These are phyloP conservation scores for Pipistrellus nathusii DNA, from an alignment of 2,797 vertebrate genomes.

Conservation along the genomic window DNA sequence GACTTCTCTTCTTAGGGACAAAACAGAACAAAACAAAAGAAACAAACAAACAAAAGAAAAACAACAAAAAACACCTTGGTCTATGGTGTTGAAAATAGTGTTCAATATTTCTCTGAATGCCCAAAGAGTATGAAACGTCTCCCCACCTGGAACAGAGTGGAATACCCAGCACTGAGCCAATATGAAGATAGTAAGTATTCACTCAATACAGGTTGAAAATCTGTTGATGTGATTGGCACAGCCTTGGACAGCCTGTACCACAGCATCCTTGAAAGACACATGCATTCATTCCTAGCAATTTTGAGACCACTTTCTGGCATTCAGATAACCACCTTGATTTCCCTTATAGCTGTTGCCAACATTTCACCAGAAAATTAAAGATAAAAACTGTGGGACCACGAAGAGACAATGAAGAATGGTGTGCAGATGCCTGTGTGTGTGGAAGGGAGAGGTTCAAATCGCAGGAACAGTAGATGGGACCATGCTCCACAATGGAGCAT, in stretches of 20 bases:
- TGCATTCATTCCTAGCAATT: background rate
- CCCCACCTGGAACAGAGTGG: background rate
- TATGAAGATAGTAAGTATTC: background rate
- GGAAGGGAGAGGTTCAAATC: background rate
- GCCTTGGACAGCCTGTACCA: background rate
- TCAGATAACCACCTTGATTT: conserved; percentile 16
- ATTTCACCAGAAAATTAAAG: background rate
- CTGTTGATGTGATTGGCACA: background rate
- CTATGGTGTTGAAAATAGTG: background rate
- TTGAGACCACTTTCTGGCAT: background rate
- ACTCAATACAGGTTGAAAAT: background rate
- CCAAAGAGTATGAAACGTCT: background rate
- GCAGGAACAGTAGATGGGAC: background rate
- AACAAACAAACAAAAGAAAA: too few relatives aligned
- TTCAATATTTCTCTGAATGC: background rate
- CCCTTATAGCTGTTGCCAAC: background rate
- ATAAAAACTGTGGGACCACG: background rate
- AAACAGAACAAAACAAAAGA: too few relatives aligned
- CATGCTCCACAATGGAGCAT: background rate
- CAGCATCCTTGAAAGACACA: background rate
- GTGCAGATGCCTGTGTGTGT: accelerated
- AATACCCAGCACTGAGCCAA: background rate
- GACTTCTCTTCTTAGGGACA: background rate
- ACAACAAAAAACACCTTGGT: background rate
- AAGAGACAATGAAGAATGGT: background rate